Conservation (phyloP, 2,113 vertebrate species). For the Paracanthobrama guichenoti region DNA sequence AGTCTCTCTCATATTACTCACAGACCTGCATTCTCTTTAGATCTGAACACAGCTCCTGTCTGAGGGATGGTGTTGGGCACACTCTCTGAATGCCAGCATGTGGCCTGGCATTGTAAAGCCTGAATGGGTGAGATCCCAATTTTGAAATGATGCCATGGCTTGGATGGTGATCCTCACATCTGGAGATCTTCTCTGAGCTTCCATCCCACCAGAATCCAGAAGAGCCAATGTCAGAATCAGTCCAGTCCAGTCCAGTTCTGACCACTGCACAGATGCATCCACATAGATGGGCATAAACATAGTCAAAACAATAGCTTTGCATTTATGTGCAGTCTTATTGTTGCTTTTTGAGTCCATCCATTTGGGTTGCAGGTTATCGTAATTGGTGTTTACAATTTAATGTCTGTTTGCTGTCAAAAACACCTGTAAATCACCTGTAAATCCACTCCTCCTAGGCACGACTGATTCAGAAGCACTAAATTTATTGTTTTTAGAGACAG, state of each 20-base stretch:
- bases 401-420: too few species aligned
- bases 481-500: not conserved
- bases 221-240: not conserved
- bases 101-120: not conserved
- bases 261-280: not conserved
- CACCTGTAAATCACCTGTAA: too few species aligned
- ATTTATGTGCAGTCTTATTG: not conserved
- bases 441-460: not conserved
- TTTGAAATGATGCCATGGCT: conserved; percentile 25
- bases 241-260: not conserved
- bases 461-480: not conserved
- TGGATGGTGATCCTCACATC: conserved; percentile 1
- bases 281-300: not conserved
- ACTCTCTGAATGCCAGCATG: not conserved
- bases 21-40: not conserved
- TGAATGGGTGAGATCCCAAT: not conserved
- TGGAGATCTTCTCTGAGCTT: conserved; percentile 9
- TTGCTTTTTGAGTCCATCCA: not conserved
- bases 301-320: not conserved
- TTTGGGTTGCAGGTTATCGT: not conserved
- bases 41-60: not conserved
- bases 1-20: not conserved
- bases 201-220: not conserved
- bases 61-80: not conserved
- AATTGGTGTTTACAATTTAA: too few species aligned